These are phyloP conservation scores for Agonopterix heracliana DNA, from an alignment of 2,888 invertebrate species.

Conservation along the genomic window DNA sequence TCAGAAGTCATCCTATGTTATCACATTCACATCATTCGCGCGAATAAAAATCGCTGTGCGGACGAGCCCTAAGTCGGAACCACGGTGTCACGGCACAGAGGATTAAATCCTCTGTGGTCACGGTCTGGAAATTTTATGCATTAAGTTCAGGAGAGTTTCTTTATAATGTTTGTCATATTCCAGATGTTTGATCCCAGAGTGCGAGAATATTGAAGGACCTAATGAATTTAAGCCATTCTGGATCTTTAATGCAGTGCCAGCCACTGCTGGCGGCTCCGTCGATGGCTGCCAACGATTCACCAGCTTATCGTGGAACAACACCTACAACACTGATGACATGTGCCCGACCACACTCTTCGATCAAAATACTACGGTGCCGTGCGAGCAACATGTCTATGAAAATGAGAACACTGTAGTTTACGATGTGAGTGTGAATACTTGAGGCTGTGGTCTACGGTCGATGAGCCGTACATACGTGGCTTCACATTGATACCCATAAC, in stretches of 20 bases:
- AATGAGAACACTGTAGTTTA: conserved; percentile 8
- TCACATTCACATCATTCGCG: no score
- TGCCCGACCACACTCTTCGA: conserved; percentile 8
- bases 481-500: no score
- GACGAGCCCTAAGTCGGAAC: no score
- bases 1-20: no score
- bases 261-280: conserved; percentile 11
- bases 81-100: no score
- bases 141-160: no score
- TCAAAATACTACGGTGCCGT: neutral
- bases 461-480: no score
- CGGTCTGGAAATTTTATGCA: no score
- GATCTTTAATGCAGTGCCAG: conserved; percentile 42
- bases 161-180: neutral
- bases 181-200: conserved; percentile 54
- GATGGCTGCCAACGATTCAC: conserved; percentile 6
- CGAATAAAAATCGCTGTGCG: no score
- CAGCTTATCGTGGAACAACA: neutral
- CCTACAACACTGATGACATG: neutral
- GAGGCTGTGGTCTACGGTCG: no score
- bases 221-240: conserved; percentile 33
- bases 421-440: conserved; percentile 3
- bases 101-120: no score
- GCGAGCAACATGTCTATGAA: conserved; percentile 11
- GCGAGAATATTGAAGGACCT: conserved; percentile 30